Evolutionary conservation across 2,113 vertebrate species (phyloP), one percentile per base, ranked within the genome.

Genomic region (Oncorhynchus gorbuscha): DNA sequence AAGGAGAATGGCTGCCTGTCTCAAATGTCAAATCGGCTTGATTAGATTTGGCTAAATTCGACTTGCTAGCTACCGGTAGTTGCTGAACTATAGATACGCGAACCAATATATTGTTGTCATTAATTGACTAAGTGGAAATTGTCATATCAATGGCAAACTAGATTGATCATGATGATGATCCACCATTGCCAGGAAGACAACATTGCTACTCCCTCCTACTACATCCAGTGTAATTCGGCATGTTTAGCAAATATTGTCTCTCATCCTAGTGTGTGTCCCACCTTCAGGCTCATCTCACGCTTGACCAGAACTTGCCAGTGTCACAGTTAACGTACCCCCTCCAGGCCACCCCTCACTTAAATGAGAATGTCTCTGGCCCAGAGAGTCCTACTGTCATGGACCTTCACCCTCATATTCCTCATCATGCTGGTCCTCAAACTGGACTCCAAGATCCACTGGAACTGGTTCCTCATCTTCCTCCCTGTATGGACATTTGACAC

Each of bases 381-480:
- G 90, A 96, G 96, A 87, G 97, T 98, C 49, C 92, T 99, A 59
- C 90, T 99, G 85, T 97, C 96, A 84, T 98, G 97, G 96, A 94
- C 98, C 83, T 98, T 98, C 77, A 96, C 95, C 0, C 90, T 98
- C 70, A 94, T 98, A 75, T 98, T 98, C 91, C 93, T 98, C 76
- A 97, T 97, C 85, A 96, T 98, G 93, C 87, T 98, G 81, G 97
- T 98, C 48, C 93, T 99, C 69, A 98, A 97, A 89, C 79, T 99
- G 94, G 97, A 99, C 30, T 49, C 6, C n/a, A 30, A 91, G 89
- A 96, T 97, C 6, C 94, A 95, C 0, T 97, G 97, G 97, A 98
- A 94, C 91, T 99, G 97, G 97, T 97, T 98, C 88, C 95, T 97
- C 75, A 96, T 99, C 88, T 99, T 99, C 71, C 96, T 97, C 78